Base-by-base conservation (phyloP, 2,888 invertebrate species). In the Amblyjoppa proteus region DNA sequence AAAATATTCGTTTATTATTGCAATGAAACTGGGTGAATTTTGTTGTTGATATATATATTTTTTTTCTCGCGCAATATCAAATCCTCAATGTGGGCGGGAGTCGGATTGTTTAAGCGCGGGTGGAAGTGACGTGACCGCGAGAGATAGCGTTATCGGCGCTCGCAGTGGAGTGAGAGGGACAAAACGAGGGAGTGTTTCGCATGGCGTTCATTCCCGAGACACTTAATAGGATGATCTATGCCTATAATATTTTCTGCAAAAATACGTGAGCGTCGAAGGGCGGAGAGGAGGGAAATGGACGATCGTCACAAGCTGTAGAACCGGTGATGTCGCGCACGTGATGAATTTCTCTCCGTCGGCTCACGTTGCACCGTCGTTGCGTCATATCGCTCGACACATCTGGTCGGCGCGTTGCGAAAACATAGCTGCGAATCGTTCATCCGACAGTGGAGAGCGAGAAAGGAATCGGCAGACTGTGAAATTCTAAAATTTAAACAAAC, bases 301-400 rank as follows among this genome's bases (percentile, higher is more conserved):
- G 53, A 38, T 38, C 45, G 74, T 61, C 58, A 13, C 28, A 25
- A 20, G 61, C 45, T 16, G 31, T 16, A 58, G 74, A n/a, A 61
- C 38, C 45, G 25, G 45, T 3, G 13, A 45, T 49, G 58, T 74
- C 61, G 31, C 61, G 31, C 64, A 51, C 64, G 64, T 64, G 51
- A 75, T 20, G 64, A 64, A 66, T 64, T 75, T 64, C 34, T 66
- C 64, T 75, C 45, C 45, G 28, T 13, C 11, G 13, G 58, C 34
- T 61, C 64, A 75, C 51, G 31, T 64, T 75, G 61, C 58, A 61
- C 13, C 61, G 41, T n/a, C 34, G 61, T 84, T 74, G 74, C 81
- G 78, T 81, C 81, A 78, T 53, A 31, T 56, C 58, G 13, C 64
- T 56, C 25, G 53, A 69, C 20, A 77, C 81, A 81, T 84, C 77